Percentiles rank a stretch among this genome's conserved stretches.
These are phyloP conservation scores for Aldrovandia affinis DNA, from an alignment of 2,797 vertebrate species.

Conservation along the genomic window DNA sequence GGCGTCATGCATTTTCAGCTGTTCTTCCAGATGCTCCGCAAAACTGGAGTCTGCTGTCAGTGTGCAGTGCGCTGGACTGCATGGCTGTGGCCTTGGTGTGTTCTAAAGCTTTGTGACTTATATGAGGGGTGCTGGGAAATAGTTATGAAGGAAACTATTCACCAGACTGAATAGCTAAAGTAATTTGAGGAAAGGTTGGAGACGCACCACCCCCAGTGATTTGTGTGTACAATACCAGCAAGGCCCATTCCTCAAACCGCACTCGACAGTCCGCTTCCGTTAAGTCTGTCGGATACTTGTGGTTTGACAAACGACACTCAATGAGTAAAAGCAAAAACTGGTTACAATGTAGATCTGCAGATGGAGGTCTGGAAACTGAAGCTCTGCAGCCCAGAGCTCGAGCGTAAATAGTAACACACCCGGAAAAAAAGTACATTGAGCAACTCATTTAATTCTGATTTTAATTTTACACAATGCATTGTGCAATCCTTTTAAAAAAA, in stretches of 20 bases:
- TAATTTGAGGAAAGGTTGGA: background rate
- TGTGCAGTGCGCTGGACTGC: background rate
- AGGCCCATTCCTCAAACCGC: background rate
- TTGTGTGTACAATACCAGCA: background rate
- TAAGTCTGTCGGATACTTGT: background rate
- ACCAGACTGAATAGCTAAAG: background rate
- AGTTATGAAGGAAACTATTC: background rate
- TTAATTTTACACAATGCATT: constrained; percentile 46
- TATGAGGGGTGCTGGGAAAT: background rate
- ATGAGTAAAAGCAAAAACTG: background rate
- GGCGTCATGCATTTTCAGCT: background rate
- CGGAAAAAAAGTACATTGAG: constrained; percentile 26
- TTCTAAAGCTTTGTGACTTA: background rate
- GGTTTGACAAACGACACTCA: background rate
- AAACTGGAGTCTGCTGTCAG: background rate
- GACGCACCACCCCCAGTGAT: background rate
- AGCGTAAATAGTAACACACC: constrained; percentile 27
- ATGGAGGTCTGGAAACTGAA: background rate
- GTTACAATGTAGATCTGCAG: background rate
- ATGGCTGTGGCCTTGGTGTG: background rate
- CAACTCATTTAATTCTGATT: constrained; percentile 16
- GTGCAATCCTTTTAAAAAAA: constrained; percentile 5
- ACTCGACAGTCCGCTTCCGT: background rate
- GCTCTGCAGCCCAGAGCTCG: constrained; percentile 30
- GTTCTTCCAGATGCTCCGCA: background rate